Base-by-base conservation (phyloP, 2,113 vertebrate genomes). In the Ramphastos sulfuratus region DNA sequence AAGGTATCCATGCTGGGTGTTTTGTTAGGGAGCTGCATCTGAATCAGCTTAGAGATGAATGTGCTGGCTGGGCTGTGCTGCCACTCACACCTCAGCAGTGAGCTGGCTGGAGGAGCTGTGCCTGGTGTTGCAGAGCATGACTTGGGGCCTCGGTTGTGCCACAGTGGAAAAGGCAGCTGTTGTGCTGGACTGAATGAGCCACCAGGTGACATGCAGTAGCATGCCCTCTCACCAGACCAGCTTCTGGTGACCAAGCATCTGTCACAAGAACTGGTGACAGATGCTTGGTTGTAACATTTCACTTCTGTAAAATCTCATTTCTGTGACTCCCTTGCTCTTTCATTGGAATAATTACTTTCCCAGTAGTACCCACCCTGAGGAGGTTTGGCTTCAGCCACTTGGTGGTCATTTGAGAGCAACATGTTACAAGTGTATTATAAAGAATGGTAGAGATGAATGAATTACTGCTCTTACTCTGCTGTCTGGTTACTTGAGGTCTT, bases 1-100 rank as follows among this genome's bases (percentile, higher is more conserved):
- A 55, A 81, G 58, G 31, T 0, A 0, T 69, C 30, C 8, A 6
- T 4, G 2, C 74, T 75, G 78, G 44, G 50, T 0, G 0, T 73
- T 72, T n/a, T 14, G 18, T 15, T 46, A 20, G 52, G 37, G 64
- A 63, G 24, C 44, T 79, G 55, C 3, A 1, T 63, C 61, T 42
- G 31, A 46, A 14, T 61, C 2, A 4, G 27, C 28, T 2, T 18
- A 8, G 63, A 56, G 75, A 67, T 63, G 30, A 73, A 33, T n/a
- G 30, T 60, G 25, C 17, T 61, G 59, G 24, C 60, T 54, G 18
- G 46, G 64, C 33, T 0, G 0, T 9, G 18, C n/a, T 33, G 13
- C 24, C 15, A 14, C 56, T 67, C 2, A 1, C 1, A 7, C 37
- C 23, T 64, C 25, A 54, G 61, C 33, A n/a, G 23, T 4, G 28